phyloP scores from a whole-genome alignment of 2,113 vertebrate species.

The Rhinopomastus cyanomelas region DNA sequence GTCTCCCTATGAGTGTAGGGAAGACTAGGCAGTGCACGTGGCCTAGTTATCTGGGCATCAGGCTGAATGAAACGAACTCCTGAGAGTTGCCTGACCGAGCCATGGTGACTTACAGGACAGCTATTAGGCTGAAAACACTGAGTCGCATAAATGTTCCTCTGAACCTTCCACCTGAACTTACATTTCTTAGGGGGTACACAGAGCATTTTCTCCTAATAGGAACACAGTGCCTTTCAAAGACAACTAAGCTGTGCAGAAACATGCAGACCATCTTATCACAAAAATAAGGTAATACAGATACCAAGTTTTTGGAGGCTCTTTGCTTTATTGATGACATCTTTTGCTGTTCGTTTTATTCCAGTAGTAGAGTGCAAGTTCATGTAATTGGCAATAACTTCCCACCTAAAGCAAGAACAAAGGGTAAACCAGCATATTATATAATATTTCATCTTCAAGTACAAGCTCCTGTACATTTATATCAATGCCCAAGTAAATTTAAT shows the following conservation, averaged over 20 bases:
- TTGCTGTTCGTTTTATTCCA: slow-evolving; percentile 90
- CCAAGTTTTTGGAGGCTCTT: slow-evolving; percentile 97
- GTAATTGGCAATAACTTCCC: slow-evolving; percentile 98
- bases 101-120: background rate
- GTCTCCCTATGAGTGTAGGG: background rate
- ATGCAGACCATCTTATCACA: background rate
- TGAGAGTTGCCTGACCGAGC: background rate
- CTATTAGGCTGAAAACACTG: background rate
- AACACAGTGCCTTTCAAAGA: background rate
- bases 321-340: slow-evolving; percentile 97
- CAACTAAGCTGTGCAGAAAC: background rate
- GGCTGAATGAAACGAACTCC: background rate
- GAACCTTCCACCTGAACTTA: background rate
- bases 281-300: slow-evolving; percentile 63
- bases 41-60: background rate
- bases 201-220: background rate
- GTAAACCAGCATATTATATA: background rate
- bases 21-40: background rate
- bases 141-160: background rate
- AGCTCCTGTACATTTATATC: background rate
- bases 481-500: background rate
- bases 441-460: background rate
- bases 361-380: slow-evolving; percentile 95
- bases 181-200: background rate
- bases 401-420: slow-evolving; percentile 73